These are phyloP conservation scores for Hydropsyche tenuis DNA, from an alignment of 1,140 invertebrate species.

Conservation along the genomic window DNA sequence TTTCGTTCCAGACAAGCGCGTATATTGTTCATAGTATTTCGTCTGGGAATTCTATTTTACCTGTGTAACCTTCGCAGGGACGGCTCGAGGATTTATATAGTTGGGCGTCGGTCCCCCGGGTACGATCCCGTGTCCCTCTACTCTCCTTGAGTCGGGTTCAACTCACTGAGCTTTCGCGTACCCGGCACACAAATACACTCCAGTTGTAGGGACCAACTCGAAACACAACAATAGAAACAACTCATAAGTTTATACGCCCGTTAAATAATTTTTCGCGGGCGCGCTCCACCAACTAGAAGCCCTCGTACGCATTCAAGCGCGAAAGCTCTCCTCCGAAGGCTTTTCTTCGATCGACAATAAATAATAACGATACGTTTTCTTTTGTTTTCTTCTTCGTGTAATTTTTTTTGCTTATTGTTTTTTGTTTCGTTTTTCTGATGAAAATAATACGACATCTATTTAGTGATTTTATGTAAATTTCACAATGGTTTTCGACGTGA, in stretches of 20 bases:
- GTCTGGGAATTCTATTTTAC: slow-evolving; percentile 36
- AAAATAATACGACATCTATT: not conserved
- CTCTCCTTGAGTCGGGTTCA: slow-evolving; percentile 37
- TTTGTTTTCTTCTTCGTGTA: not conserved
- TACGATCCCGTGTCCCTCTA: slow-evolving; percentile 32
- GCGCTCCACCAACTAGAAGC: not conserved
- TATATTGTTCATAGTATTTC: slow-evolving; percentile 37
- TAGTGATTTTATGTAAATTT: not conserved
- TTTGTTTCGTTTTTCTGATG: not conserved
- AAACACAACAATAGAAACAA: slow-evolving; percentile 7
- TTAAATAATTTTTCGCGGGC: not conserved
- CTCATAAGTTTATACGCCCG: slow-evolving; percentile 8
- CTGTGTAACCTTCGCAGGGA: slow-evolving; percentile 28
- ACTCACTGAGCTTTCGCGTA: slow-evolving; percentile 17
- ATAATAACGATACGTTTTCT: not conserved
- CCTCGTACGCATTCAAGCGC: not conserved
- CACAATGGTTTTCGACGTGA: not conserved
- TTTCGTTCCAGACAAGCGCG: slow-evolving; percentile 17
- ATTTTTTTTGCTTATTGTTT: not conserved
- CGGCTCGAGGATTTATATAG: slow-evolving; percentile 35
- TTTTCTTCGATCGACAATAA: not conserved
- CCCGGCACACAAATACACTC: not conserved
- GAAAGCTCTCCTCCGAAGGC: not conserved
- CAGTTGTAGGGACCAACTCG: not conserved
- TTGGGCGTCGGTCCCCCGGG: slow-evolving; percentile 32